Conservation (phyloP, 2,888 invertebrate genomes). For the Archips xylosteana region DNA sequence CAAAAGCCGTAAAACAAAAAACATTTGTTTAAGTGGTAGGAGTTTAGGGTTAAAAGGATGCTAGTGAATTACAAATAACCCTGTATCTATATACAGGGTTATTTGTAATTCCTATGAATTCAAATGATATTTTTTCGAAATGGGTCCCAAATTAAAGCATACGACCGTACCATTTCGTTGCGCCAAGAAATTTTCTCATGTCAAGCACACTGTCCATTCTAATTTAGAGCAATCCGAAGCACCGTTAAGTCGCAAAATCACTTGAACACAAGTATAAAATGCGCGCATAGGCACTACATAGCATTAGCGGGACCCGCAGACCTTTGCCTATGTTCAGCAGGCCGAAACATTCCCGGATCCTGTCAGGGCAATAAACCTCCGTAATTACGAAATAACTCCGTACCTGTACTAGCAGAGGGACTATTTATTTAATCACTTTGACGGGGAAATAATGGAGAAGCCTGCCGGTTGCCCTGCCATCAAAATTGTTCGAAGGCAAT, state of each 20-base stretch:
- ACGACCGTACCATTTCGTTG: too few species aligned
- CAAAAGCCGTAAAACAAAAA: too few species aligned
- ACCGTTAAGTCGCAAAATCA: slow-evolving; percentile 22
- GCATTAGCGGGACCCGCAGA: slow-evolving; percentile 50
- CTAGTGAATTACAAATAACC: too few species aligned
- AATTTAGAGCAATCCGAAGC: slow-evolving; percentile 15
- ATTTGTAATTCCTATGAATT: too few species aligned
- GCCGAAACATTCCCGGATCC: slow-evolving; percentile 73
- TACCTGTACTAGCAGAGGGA: slow-evolving; percentile 66
- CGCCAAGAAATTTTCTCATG: too few species aligned
- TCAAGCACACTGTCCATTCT: too few species aligned
- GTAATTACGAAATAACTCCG: slow-evolving; percentile 83
- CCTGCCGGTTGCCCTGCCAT: slow-evolving; percentile 61
- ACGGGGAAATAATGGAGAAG: slow-evolving; percentile 79
- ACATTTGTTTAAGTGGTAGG: too few species aligned
- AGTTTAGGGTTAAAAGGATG: too few species aligned
- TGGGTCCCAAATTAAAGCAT: too few species aligned
- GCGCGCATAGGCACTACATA: slow-evolving; percentile 31
- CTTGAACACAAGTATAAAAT: slow-evolving; percentile 13
- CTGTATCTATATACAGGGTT: too few species aligned
- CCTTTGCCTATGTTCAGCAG: slow-evolving; percentile 50
- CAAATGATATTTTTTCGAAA: too few species aligned
- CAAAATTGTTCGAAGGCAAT: slow-evolving; percentile 65
- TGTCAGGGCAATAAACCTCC: slow-evolving; percentile 76
- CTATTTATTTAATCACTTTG: slow-evolving; percentile 85